These are phyloP conservation scores for Sebastes oblongus DNA, from an alignment of 2,797 vertebrate genomes.

Conservation along the genomic window DNA sequence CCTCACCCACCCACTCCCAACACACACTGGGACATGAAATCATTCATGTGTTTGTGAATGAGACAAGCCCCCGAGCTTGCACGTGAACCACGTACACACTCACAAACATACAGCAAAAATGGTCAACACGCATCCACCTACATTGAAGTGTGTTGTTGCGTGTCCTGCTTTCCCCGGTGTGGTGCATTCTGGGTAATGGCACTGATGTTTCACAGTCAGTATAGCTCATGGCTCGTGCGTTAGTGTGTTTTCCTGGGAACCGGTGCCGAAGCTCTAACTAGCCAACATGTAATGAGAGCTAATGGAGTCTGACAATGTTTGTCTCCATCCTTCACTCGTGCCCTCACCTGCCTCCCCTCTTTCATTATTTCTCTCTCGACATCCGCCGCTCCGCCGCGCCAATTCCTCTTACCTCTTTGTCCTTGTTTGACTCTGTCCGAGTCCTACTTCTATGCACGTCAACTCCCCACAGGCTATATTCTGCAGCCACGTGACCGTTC, in stretches of 20 bases:
- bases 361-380: neutral
- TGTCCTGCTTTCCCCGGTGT: neutral
- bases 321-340: conserved; percentile 13
- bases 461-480: conserved; percentile 39
- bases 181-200: conserved; percentile 8
- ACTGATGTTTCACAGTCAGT: conserved; percentile 16
- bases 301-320: conserved; percentile 38
- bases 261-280: neutral
- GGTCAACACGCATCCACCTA: neutral
- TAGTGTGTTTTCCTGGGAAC: conserved; percentile 14
- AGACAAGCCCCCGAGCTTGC: neutral
- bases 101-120: neutral
- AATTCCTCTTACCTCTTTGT: conserved; percentile 22
- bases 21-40: conserved; percentile 22
- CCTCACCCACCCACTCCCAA: neutral
- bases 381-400: neutral
- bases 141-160: neutral
- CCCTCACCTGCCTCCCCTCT: conserved; percentile 6
- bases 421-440: conserved; percentile 37
- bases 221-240: neutral
- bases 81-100: neutral
- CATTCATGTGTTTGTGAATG: conserved; percentile 26
- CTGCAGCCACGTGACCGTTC: conserved; percentile 48
- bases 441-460: conserved; percentile 34
- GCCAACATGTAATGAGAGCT: conserved; percentile 34